phyloP scores from a whole-genome alignment of 2,797 vertebrate species.

The Amazonetta brasiliensis region DNA sequence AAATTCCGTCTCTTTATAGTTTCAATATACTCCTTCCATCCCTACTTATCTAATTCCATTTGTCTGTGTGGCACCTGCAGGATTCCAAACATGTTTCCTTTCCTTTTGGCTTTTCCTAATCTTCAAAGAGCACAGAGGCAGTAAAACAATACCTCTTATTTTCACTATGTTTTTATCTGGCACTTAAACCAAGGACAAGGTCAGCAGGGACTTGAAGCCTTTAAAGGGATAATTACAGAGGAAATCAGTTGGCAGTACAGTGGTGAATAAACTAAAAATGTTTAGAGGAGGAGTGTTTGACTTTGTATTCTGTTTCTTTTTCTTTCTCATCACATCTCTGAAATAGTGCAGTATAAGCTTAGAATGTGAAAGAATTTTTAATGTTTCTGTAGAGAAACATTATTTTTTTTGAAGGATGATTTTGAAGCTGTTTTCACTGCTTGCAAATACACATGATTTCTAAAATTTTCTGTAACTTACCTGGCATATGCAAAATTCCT shows the following conservation, averaged over 20 bases:
- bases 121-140: not conserved
- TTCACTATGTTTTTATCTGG: not conserved
- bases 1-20: not conserved
- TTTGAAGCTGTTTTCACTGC: not conserved
- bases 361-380: not conserved
- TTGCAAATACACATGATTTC: not conserved
- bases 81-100: not conserved
- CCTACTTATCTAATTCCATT: not conserved
- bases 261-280: not conserved
- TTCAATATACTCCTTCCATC: not conserved
- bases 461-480: not conserved
- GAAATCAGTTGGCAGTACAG: not conserved
- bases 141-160: not conserved
- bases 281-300: not conserved
- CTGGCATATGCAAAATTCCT: not conserved
- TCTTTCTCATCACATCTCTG: not conserved
- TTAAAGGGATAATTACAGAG: not conserved
- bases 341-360: not conserved
- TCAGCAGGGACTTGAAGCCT: not conserved
- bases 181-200: not conserved
- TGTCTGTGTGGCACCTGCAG: not conserved
- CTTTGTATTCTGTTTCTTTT: not conserved
- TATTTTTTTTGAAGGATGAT: not conserved
- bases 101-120: not conserved
- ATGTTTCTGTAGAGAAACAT: not conserved